Conservation (phyloP, 2,888 invertebrate species). For the Tachystola acroxantha region DNA sequence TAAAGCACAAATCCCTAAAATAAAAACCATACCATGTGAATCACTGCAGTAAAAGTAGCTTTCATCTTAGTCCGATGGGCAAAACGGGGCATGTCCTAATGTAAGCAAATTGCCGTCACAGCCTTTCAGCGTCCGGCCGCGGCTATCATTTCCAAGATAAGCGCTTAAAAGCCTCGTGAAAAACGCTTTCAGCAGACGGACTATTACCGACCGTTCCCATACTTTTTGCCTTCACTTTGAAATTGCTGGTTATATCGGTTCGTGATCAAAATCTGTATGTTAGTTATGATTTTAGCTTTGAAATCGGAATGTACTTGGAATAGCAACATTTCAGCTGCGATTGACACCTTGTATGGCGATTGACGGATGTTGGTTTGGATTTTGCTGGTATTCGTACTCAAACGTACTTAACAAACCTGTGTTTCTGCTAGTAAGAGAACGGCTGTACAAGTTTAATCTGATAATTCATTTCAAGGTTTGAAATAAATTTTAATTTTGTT, state of each 20-base stretch:
- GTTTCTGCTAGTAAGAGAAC: no score
- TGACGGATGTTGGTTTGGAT: conserved; percentile 3
- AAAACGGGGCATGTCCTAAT: conserved; percentile 67
- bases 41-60: conserved; percentile 37
- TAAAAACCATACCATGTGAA: no score
- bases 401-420: no score
- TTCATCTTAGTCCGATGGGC: conserved; percentile 38
- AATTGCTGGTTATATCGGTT: conserved; percentile 31
- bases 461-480: no score
- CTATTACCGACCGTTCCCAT: conserved; percentile 56
- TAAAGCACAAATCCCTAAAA: no score
- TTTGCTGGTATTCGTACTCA: no score
- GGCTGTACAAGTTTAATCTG: no score
- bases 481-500: no score
- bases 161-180: conserved; percentile 75
- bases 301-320: conserved; percentile 23
- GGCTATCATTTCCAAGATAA: conserved; percentile 76
- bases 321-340: conserved; percentile 20
- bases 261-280: conserved; percentile 33
- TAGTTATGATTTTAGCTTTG: conserved; percentile 23
- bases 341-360: not conserved
- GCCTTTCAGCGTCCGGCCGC: conserved; percentile 71
- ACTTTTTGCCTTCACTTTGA: conserved; percentile 51
- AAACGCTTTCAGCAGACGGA: conserved; percentile 67
- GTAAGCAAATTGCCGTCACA: conserved; percentile 76